Base-by-base conservation (phyloP, 2,888 invertebrate species). In the Abrostola triplasia region DNA sequence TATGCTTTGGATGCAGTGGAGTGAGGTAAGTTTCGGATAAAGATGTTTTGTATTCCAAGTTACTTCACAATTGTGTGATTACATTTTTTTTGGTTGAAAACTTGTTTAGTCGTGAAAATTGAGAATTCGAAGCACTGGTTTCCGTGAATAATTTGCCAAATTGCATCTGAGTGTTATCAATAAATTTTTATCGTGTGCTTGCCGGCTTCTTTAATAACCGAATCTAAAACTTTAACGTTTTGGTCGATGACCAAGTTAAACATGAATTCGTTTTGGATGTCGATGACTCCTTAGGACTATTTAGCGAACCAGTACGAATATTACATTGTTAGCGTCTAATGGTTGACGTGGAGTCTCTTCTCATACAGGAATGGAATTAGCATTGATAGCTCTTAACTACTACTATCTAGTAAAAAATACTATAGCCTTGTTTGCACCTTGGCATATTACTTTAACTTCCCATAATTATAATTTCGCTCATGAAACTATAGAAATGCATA, bases 1-100 rank as follows among this genome's bases (percentile, higher is more conserved):
- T 64, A 68, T 76, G 73, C 65, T 67, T 73, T 78, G 79, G 77
- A 78, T 78, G 76, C 76, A 66, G 56, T 79, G 64, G 64, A 73
- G 40, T 66, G 40, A 73, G 76, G 77, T 77, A 48, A 78, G 77
- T 76, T 70, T n/a, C 13, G 36, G 36, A 56, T 36, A 37, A 37
- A 63, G 42, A 57, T 48, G 52, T 52, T 56, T 44, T 38, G 37
- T 37, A 51, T 47, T 47, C 42, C 1, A 24, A 38, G 51, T 37
- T 51, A 36, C n/a, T 1, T 7, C 11, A 11, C 8, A 6, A 49
- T 10, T 36, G 2, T 54, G 10, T 7, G 24, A 8, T 55, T 35
- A 5, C 9, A 11, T 36, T 11, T 49, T 49, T 49, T 49, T 47
- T 10, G 8, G 0, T 47, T 9, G 12, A 5, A 24, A 47, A 47